Conservation (phyloP, 2,888 invertebrate species). For the Hypercompe scribonia region DNA sequence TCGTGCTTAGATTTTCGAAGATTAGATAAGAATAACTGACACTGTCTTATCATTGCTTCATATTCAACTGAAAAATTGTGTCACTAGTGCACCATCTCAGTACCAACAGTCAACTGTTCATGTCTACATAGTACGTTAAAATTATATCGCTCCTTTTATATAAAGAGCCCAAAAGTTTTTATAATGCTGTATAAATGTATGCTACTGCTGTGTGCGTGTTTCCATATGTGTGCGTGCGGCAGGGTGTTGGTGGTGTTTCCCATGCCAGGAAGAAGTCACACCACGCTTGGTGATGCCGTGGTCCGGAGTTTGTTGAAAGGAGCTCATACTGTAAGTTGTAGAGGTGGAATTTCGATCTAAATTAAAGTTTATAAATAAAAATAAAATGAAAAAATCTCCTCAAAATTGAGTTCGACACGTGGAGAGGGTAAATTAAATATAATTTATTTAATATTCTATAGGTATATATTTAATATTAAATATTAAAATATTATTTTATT, state of each 20-base stretch:
- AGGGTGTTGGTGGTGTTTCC: constrained; percentile 63
- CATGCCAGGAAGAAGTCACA: constrained; percentile 58
- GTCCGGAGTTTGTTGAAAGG: constrained; percentile 57
- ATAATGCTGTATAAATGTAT: constrained; percentile 29
- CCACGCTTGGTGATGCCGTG: constrained; percentile 60
- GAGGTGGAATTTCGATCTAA: not conserved
- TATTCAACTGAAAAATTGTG: constrained; percentile 4
- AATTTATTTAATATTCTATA: too few relatives aligned
- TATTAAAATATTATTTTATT: too few relatives aligned
- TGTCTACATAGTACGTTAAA: not conserved
- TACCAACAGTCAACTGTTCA: not conserved
- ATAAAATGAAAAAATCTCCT: not conserved
- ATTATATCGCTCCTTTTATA: not conserved
- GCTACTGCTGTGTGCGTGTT: constrained; percentile 31
- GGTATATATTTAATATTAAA: too few relatives aligned
- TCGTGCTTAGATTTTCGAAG: constrained; percentile 6
- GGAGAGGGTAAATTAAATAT: too few relatives aligned
- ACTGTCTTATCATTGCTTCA: constrained; percentile 16
- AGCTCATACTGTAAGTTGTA: constrained; percentile 62
- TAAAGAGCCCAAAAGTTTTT: not conserved
- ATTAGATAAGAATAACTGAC: constrained; percentile 25
- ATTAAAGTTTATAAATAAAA: not conserved
- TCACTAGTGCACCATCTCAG: not conserved
- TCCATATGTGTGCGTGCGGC: constrained; percentile 38
- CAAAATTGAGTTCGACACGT: too few relatives aligned